Base-by-base conservation (phyloP, 1,140 invertebrate genomes). In the Belonocnema kinseyi region DNA sequence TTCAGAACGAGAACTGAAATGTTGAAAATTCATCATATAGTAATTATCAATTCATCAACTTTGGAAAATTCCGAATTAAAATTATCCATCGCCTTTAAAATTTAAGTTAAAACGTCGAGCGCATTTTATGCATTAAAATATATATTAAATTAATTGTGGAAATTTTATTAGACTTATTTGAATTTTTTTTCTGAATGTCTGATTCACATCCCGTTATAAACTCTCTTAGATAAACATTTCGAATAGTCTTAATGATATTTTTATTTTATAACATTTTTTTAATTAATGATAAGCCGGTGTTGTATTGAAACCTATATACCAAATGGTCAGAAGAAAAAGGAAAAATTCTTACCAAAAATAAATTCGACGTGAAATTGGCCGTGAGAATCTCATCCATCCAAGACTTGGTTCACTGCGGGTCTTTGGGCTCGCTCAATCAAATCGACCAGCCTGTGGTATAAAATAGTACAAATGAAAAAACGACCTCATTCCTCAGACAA, bases 401-500 rank as follows among this genome's bases (percentile, higher is more conserved):
- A 46, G 40, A 11, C 1, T 11, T 46, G 40, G 40, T 46, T 46
- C 40, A 10, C 40, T 58, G 21, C 19, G 54, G 19, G 19, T 21
- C 21, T 33, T 4, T 61, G 58, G 21, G 26, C 58, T 11, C 2
- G 19, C 56, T 58, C 56, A 58, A 58, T 58, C 26, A 58, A 58
- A 21, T 58, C 56, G 11, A 58, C 13, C 56, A 58, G 19, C 26
- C 56, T 58, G 8, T 17, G 17, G 19, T 66, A 46, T 66, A 66
- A 46, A 46, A 46, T 66, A 40, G 61, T 14, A 21, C 13, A 66
- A 14, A 66, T 66, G 33, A 66, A 66, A 66, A n/a, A 66, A 26
- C 61, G 14, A 40, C 14, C 33, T 16, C 14, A 66, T 66, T 66
- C 40, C 14, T 40, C 61, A 66, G 61, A n/a, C 16, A 14, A 66